Evolutionary conservation across 35 echinoderm and acorn worm species (phyloP), one percentile per base, ranked within the genome.

Genomic region (Eucidaris tribuloides): DNA sequence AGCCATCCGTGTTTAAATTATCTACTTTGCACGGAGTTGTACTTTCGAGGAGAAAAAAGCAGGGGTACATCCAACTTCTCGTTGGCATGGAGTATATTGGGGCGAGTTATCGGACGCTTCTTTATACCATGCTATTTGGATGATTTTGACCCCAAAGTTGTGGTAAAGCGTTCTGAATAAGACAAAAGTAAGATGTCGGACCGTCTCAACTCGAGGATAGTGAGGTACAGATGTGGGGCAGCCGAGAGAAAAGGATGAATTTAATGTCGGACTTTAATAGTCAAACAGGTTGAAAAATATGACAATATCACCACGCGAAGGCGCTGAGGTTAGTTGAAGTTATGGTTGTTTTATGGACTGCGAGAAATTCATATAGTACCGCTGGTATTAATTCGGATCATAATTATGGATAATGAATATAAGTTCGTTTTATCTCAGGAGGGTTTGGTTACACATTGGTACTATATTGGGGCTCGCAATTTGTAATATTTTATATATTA

Each of bases 281-380:
- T 74, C 68, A 74, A n/a, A 74, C 68, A 74, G 40, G 68, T 74
- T 74, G 68, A 74, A 35, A 36, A 74, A 43, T 42, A 74, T 18
- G 40, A 22, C 1, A 27, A 42, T 24, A 44, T 74, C n/a, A 64
- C 61, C n/a, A n/a, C n/a, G 14, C 28, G 25, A 32, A 29, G n/a
- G 61, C 37, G 37, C 19, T 27, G 17, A 17, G 7, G 28, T 33
- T 64, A 64, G 30, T 64, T 27, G 61, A 7, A 11, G 30, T 64
- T 27, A 64, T 64, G 30, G 61, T 34, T 14, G 18, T 64, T 64
- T 64, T 32, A 64, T 27, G 30, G n/a, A n/a, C n/a, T n/a, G n/a
- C n/a, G n/a, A n/a, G n/a, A n/a, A n/a, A n/a, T n/a, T n/a, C n/a
- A n/a, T n/a, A n/a, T n/a, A 0, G 30, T 27, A 64, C 61, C 61